Evolutionary conservation across 2,797 vertebrate genomes (phyloP), one percentile per base, ranked within the genome.

Genomic region (Cynodonichthys magdalenae): DNA sequence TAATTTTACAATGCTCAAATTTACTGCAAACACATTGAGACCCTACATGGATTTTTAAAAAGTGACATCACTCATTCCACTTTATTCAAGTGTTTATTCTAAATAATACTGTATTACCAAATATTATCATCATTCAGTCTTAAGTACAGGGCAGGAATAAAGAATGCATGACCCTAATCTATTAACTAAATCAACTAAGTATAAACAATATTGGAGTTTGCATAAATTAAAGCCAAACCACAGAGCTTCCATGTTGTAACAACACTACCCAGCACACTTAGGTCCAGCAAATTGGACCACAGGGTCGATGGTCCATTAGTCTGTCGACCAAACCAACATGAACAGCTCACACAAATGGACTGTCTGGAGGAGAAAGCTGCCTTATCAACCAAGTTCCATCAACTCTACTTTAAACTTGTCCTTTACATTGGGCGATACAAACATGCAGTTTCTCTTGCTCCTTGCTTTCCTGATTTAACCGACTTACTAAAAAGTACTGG

Each of bases 1-100:
- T 90, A 85, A 90, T 85, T 89, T 87, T 85, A 85, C 56, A 72
- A 70, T 59, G 29, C 69, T 67, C 44, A 61, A 65, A 75, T 75
- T 74, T 71, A 64, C 72, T 51, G n/a, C 75, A 69, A 77, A 85
- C 69, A 66, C 27, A 63, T 53, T 67, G 60, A 83, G 74, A 75
- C 85, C 84, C 75, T 89, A 89, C 55, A 90, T 83, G 83, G 86
- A 64, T 34, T 10, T 17, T 59, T 80, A 60, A 67, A 79, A 50
- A 10, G 18, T 20, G n/a, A 47, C 18, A 20, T 17, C 45, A 34
- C 31, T 34, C 4, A 10, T 48, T 44, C 14, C 4, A 10, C 34
- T 42, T 54, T 42, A 20, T 20, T 12, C 46, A 48, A 48, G 19
- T 12, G 19, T 20, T 48, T 20, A 48, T 12, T 20, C 46, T 48